Conservation (phyloP, 1,140 invertebrate species). For the Araneus ventricosus region DNA sequence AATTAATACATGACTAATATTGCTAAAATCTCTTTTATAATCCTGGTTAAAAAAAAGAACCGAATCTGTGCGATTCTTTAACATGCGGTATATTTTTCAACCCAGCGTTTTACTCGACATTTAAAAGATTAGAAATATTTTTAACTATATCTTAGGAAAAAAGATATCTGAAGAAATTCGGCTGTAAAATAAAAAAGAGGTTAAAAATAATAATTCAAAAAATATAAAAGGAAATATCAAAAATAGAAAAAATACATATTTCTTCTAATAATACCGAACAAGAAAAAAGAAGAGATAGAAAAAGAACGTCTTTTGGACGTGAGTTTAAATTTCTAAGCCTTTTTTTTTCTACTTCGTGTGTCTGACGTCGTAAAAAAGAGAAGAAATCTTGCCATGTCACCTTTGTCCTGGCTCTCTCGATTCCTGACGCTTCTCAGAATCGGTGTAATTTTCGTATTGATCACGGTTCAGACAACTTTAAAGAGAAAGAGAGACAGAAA, state of each 20-base stretch:
- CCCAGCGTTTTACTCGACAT: too few species aligned
- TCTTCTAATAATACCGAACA: constrained; percentile 16
- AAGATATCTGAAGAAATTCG: too few species aligned
- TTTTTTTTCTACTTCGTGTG: constrained; percentile 33
- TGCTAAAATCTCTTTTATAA: too few species aligned
- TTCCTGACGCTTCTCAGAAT: constrained; percentile 55
- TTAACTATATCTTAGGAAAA: too few species aligned
- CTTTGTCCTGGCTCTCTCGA: constrained; percentile 26
- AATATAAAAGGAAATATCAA: not conserved
- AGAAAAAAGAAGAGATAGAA: not conserved
- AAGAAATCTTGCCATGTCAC: constrained; percentile 47
- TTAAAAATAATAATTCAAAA: not conserved
- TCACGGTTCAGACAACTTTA: constrained; percentile 64
- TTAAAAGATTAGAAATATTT: too few species aligned
- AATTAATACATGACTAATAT: too few species aligned
- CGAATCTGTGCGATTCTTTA: too few species aligned
- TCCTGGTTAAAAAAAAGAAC: too few species aligned
- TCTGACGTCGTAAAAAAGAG: not conserved
- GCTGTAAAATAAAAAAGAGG: not conserved
- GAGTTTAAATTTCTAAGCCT: constrained; percentile 64
- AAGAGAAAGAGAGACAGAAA: not conserved
- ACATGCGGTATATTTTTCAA: too few species aligned
- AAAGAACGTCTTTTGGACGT: constrained; percentile 44
- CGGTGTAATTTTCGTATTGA: constrained; percentile 71
- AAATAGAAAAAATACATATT: constrained; percentile 35